These are phyloP conservation scores for Rhyacophila brunnea DNA, from an alignment of 1,140 invertebrate genomes.

Conservation along the genomic window DNA sequence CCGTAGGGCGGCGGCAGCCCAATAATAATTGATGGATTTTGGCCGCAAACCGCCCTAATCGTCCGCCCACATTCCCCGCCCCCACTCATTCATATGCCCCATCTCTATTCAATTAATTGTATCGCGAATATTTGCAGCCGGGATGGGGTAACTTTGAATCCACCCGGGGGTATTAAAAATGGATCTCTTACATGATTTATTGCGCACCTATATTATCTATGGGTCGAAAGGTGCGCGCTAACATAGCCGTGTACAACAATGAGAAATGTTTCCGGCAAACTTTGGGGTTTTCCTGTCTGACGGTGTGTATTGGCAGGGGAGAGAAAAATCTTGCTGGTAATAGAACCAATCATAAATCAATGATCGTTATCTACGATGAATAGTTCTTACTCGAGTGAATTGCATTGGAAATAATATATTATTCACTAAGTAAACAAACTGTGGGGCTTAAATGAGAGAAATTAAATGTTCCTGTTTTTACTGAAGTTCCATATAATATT, in stretches of 20 bases:
- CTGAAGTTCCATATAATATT: too few relatives aligned
- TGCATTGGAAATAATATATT: too few relatives aligned
- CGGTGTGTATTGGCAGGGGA: too few relatives aligned
- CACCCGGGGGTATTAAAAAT: constrained; percentile 7
- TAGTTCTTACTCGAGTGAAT: too few relatives aligned
- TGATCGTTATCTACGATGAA: too few relatives aligned
- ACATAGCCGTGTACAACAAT: background rate
- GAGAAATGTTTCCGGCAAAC: too few relatives aligned
- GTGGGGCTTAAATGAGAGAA: too few relatives aligned
- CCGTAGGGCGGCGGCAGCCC: background rate
- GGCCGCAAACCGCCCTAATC: background rate
- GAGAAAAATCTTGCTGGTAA: too few relatives aligned
- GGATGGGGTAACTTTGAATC: background rate
- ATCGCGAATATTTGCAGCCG: constrained; percentile 8
- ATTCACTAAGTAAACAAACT: too few relatives aligned
- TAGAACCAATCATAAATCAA: too few relatives aligned
- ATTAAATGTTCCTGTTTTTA: too few relatives aligned
- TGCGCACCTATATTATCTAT: constrained; percentile 1
- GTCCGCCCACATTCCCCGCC: background rate
- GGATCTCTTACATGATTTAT: constrained; percentile 9
- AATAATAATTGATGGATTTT: constrained; percentile 17
- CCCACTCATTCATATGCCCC: background rate
- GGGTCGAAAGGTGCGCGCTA: constrained; percentile 11
- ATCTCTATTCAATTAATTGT: constrained; percentile 17
- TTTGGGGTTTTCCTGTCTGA: too few relatives aligned